Percentiles rank a stretch among this genome's conserved stretches.
Evolutionary conservation across 1,140 invertebrate species (phyloP).

Genomic region (Drosophila lacertosa): DNA sequence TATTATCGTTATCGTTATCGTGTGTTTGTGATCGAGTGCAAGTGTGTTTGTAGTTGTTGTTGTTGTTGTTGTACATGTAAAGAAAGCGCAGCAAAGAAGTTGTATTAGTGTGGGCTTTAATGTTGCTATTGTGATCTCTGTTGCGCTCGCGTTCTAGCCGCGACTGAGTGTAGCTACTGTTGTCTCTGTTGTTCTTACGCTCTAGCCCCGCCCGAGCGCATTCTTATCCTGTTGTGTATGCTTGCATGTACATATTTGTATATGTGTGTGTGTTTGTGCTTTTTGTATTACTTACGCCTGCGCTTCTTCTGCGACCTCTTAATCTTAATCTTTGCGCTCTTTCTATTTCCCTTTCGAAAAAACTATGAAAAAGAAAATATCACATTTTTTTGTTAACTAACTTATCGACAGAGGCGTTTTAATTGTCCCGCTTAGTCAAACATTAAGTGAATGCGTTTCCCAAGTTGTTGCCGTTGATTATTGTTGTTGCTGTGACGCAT

Average conservation of each 20-base stretch:
- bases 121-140: neutral
- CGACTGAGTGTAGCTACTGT: conserved; percentile 1
- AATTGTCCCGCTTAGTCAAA: conserved; percentile 59
- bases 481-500: conserved; percentile 15
- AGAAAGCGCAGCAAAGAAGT: conserved; percentile 33
- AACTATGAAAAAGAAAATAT: conserved; percentile 64
- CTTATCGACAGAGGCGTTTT: conserved; percentile 1
- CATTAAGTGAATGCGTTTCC: conserved; percentile 28
- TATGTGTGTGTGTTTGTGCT: neutral
- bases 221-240: too few species aligned
- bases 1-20: conserved; percentile 10
- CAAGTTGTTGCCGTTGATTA: conserved; percentile 5
- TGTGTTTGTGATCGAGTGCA: conserved; percentile 8
- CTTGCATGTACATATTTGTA: too few species aligned
- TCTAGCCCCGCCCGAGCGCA: conserved; percentile 31
- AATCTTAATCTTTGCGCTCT: conserved; percentile 60
- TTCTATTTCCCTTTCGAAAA: conserved; percentile 79
- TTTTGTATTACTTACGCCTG: conserved; percentile 58
- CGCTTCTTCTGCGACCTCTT: conserved; percentile 58
- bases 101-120: conserved; percentile 26
- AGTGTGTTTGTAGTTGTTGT: conserved; percentile 14
- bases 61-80: conserved; percentile 60
- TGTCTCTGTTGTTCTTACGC: conserved; percentile 6
- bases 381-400: conserved; percentile 14
- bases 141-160: conserved; percentile 18